Evolutionary conservation across 1,140 invertebrate genomes (phyloP).

Genomic region (Calosoma granatense): DNA sequence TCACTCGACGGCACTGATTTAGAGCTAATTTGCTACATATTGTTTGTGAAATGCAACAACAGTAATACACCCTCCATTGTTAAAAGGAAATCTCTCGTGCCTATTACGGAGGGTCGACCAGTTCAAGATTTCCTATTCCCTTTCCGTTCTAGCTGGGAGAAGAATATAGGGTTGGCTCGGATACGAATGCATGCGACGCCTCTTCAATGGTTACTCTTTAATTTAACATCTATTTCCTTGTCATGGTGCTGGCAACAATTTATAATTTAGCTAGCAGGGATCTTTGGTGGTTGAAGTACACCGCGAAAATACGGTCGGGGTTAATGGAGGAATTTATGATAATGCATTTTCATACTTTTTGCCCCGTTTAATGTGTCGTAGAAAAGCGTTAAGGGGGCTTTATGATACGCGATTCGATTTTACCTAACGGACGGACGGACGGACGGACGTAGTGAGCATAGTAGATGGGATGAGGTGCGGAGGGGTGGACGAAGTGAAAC

Average conservation of each 20-base stretch:
- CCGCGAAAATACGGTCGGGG: background rate
- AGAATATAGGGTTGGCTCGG: background rate
- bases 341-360: conserved; percentile 9
- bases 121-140: no score
- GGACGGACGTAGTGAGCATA: no score
- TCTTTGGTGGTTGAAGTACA: background rate
- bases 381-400: background rate
- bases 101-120: no score
- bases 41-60: conserved; percentile 27
- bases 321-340: conserved; percentile 1
- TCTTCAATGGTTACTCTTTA: background rate
- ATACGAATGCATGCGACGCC: background rate
- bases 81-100: no score
- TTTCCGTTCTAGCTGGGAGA: no score
- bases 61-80: conserved; percentile 18
- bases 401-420: background rate
- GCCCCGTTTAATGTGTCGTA: conserved; percentile 3
- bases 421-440: no score
- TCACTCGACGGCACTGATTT: conserved; percentile 25
- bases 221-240: conserved; percentile 2
- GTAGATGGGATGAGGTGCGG: no score
- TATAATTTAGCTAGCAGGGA: conserved; percentile 7
- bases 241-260: background rate
- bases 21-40: conserved; percentile 27
- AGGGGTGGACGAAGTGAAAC: no score